Evolutionary conservation across 2,797 vertebrate species (phyloP).

Genomic region (Parambassis ranga): DNA sequence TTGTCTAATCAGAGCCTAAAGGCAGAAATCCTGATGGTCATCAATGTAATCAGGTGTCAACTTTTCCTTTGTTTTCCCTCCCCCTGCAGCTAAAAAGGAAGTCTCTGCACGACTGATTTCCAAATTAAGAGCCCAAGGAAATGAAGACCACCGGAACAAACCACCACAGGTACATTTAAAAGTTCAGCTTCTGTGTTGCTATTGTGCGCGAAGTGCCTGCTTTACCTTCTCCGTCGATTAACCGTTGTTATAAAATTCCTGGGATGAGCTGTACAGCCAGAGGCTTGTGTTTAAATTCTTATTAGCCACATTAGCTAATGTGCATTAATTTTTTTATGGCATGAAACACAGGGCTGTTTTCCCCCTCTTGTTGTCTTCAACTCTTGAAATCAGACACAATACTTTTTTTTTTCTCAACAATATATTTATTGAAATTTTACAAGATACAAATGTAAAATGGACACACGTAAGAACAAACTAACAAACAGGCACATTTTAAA

Average conservation of each 20-base stretch:
- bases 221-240: conserved; percentile 16
- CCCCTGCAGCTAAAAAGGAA: background rate
- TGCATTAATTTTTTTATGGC: conserved; percentile 35
- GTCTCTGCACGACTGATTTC: background rate
- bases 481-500: too few species aligned
- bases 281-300: conserved; percentile 36
- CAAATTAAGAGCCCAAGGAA: conserved; percentile 15
- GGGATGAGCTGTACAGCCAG: background rate
- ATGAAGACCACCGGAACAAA: background rate
- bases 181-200: background rate
- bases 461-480: too few species aligned
- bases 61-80: too few species aligned
- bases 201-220: background rate
- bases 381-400: conserved; percentile 1
- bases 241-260: background rate
- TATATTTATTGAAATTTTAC: too few species aligned
- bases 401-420: too few species aligned
- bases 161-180: background rate
- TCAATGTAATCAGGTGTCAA: background rate
- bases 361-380: background rate
- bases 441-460: too few species aligned
- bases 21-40: background rate
- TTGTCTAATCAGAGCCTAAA: background rate
- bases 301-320: conserved; percentile 44
- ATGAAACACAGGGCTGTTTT: conserved; percentile 5